Evolutionary conservation across 2,113 vertebrate species (phyloP).

Genomic region (Mesocricetus auratus): DNA sequence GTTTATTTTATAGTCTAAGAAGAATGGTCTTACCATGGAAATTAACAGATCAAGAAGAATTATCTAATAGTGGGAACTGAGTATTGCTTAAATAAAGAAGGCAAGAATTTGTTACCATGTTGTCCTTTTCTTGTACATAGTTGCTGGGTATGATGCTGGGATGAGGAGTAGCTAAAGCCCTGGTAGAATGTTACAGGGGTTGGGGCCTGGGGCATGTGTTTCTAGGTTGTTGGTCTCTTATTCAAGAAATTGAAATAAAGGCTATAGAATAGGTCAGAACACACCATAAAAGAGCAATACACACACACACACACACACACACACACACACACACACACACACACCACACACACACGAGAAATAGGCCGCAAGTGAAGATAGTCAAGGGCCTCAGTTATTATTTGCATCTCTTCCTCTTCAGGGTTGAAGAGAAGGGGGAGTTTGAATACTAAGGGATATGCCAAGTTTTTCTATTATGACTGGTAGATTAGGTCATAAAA

Average conservation of each 20-base stretch:
- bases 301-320: no score
- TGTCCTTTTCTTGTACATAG: not conserved
- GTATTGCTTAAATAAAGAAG: not conserved
- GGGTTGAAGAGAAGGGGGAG: not conserved
- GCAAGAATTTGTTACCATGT: not conserved
- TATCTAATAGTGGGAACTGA: not conserved
- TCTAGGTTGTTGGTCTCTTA: not conserved
- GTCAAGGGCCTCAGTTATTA: not conserved
- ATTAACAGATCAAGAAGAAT: not conserved
- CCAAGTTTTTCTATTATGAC: not conserved
- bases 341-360: not conserved
- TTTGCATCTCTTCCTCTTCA: not conserved
- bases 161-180: not conserved
- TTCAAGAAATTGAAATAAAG: not conserved
- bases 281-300: not conserved
- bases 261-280: not conserved
- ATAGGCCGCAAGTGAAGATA: not conserved
- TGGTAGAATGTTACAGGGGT: not conserved
- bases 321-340: no score
- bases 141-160: not conserved
- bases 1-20: not conserved
- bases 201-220: not conserved
- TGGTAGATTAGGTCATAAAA: not conserved
- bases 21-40: not conserved
- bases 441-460: not conserved